Evolutionary conservation across 2,797 vertebrate genomes (phyloP), one percentile per base, ranked within the genome.

Genomic region (Phyllotis vaccarum): DNA sequence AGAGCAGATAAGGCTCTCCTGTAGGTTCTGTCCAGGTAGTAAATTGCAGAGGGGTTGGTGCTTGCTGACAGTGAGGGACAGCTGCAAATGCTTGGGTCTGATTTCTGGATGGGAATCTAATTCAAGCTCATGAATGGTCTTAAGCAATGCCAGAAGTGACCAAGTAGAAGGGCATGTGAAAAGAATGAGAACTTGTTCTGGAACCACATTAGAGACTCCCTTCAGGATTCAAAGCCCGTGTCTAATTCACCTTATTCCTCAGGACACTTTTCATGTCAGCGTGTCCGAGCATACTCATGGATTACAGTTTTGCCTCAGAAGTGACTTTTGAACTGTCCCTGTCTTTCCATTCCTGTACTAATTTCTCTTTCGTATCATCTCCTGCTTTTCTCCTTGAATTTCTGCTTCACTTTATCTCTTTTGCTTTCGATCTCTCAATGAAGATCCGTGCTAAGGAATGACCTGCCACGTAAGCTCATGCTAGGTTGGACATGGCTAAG

Each of bases 71-170:
- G 86, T 46, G 49, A 17, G 13, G 70, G 86, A 82, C 95, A 96
- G 94, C 95, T 97, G 90, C 81, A 66, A 75, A 78, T 70, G 22
- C 58, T 75, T 88, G 81, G 90, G 46, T 93, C 88, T 97, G 78
- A 94, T 90, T 94, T 83, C 94, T 93, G 62, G 56, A 66, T 64
- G 52, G 19, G 68, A 40, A 96, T 94, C 56, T 37, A 82, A 90
- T 96, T 88, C 74, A n/a, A 82, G 66, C 43, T 90, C 70, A 43
- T 92, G 90, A 86, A 95, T 74, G 86, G 68, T 96, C 93, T 74
- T 81, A 54, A 93, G 60, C 29, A 78, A 70, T 70, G 93, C 95
- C 95, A 91, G 90, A 94, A 97, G 87, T 96, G 95, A 96, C 78
- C 94, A 93, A 89, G 49, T 56, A 46, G 94, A 88, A 90, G 91